Conservation (phyloP, 2,797 vertebrate genomes). For the Sebastes hubbsi region DNA sequence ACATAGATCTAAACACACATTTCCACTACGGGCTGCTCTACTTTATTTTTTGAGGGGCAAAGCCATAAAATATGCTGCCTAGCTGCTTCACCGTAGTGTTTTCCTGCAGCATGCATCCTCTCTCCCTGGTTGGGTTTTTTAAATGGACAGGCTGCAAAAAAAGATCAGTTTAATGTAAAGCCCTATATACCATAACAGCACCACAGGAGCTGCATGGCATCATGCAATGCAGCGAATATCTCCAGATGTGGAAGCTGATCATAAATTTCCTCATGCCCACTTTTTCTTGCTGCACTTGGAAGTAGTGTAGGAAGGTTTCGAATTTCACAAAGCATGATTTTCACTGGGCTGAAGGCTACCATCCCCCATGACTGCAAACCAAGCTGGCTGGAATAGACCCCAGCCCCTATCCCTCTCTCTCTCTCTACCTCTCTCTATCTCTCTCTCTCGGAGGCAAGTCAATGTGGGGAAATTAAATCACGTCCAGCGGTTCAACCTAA, state of each 20-base stretch:
- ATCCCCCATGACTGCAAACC: conserved; percentile 78
- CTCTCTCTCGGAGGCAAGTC: conserved; percentile 43
- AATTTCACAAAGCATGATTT: conserved; percentile 81
- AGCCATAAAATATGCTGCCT: neutral
- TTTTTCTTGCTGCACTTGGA: conserved; percentile 64
- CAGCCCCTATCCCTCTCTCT: conserved; percentile 47
- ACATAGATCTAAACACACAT: neutral
- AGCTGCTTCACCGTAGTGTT: neutral
- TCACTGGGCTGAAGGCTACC: conserved; percentile 69
- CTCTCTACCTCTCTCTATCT: too few species aligned
- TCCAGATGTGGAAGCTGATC: conserved; percentile 11
- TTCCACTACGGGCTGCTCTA: conserved; percentile 9
- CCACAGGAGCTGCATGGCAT: neutral
- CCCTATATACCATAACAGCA: neutral
- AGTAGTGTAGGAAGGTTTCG: conserved; percentile 73
- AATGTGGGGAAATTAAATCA: conserved; percentile 62
- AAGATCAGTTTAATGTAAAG: conserved; percentile 17
- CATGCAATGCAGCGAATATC: conserved; percentile 8
- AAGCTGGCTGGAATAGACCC: conserved; percentile 72
- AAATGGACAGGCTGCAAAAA: conserved; percentile 12
- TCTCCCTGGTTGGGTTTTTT: neutral
- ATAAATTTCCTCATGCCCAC: conserved; percentile 32
- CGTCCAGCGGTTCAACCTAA: conserved; percentile 18
- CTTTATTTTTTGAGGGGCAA: neutral
- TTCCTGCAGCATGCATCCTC: conserved; percentile 23